phyloP scores from a whole-genome alignment of 2,113 vertebrate genomes.

The Zapus hudsonius region DNA sequence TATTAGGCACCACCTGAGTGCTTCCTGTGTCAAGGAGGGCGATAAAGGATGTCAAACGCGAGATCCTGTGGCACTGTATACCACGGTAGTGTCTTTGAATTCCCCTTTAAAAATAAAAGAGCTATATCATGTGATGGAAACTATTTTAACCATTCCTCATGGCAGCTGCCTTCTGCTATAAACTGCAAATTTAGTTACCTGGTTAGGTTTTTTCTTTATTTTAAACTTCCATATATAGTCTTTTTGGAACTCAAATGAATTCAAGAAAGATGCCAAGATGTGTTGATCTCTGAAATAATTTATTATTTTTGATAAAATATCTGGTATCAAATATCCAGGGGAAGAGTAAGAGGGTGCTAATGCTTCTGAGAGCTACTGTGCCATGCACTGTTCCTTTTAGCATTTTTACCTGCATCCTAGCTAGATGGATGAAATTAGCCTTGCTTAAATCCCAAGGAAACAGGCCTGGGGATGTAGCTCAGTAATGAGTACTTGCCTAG shows the following conservation, averaged over 20 bases:
- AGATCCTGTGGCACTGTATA: not conserved
- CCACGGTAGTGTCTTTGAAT: not conserved
- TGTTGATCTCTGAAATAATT: conserved; percentile 56
- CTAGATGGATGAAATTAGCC: not conserved
- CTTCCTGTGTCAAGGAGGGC: not conserved
- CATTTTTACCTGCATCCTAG: not conserved
- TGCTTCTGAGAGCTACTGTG: not conserved
- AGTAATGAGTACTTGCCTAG: not conserved
- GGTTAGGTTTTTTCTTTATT: conserved; percentile 24
- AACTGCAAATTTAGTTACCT: conserved; percentile 38
- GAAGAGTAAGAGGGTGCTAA: not conserved
- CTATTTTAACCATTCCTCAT: not conserved
- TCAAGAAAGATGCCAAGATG: conserved; percentile 41
- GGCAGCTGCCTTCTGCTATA: conserved; percentile 10
- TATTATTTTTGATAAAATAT: conserved; percentile 41
- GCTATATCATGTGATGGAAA: conserved; percentile 5
- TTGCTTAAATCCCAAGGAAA: not conserved
- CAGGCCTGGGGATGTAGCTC: no score
- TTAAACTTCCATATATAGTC: conserved; percentile 24
- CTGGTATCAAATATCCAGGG: not conserved
- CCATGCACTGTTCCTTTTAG: not conserved
- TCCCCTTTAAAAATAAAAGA: not conserved
- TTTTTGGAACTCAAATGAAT: conserved; percentile 46
- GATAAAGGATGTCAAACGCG: not conserved
- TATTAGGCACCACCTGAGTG: conserved; percentile 39